phyloP scores from a whole-genome alignment of 2,888 invertebrate species.

The Stenoptilia bipunctidactyla region DNA sequence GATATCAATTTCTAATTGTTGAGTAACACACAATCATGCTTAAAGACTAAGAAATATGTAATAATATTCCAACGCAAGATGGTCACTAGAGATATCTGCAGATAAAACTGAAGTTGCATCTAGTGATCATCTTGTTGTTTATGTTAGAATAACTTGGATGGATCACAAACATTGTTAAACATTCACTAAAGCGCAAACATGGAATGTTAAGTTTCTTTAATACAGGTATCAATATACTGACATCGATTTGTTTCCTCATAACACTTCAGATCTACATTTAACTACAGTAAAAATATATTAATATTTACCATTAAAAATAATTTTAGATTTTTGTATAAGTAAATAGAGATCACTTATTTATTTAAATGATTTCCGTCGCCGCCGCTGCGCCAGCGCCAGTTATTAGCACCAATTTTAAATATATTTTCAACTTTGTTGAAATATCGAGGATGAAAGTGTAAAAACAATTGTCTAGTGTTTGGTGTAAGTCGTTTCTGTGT shows the following conservation, averaged over 20 bases:
- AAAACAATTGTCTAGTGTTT: slow-evolving; percentile 9
- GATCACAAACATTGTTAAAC: slow-evolving; percentile 66
- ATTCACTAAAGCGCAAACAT: slow-evolving; percentile 61
- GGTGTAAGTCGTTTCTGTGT: too few relatives aligned
- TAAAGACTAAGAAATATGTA: slow-evolving; percentile 35
- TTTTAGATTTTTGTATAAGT: slow-evolving; percentile 41
- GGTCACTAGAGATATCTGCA: background rate
- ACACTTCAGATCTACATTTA: slow-evolving; percentile 27
- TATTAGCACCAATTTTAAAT: slow-evolving; percentile 37
- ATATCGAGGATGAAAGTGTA: background rate
- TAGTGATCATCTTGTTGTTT: background rate
- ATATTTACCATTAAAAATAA: slow-evolving; percentile 36
- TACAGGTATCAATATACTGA: slow-evolving; percentile 64
- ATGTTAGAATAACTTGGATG: slow-evolving; percentile 33
- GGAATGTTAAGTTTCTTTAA: slow-evolving; percentile 61
- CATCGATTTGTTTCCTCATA: slow-evolving; percentile 36
- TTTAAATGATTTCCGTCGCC: slow-evolving; percentile 30
- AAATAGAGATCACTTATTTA: slow-evolving; percentile 58
- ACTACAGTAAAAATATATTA: slow-evolving; percentile 56
- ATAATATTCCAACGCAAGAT: slow-evolving; percentile 18
- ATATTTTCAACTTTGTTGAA: background rate
- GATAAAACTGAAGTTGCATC: background rate
- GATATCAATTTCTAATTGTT: slow-evolving; percentile 24
- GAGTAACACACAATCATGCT: slow-evolving; percentile 60
- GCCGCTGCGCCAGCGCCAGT: slow-evolving; percentile 51